A percentile compares a stretch with the other conserved stretches of the same genome.
phyloP scores from a whole-genome alignment of 2,797 vertebrate genomes.

The Spinus pinus region DNA sequence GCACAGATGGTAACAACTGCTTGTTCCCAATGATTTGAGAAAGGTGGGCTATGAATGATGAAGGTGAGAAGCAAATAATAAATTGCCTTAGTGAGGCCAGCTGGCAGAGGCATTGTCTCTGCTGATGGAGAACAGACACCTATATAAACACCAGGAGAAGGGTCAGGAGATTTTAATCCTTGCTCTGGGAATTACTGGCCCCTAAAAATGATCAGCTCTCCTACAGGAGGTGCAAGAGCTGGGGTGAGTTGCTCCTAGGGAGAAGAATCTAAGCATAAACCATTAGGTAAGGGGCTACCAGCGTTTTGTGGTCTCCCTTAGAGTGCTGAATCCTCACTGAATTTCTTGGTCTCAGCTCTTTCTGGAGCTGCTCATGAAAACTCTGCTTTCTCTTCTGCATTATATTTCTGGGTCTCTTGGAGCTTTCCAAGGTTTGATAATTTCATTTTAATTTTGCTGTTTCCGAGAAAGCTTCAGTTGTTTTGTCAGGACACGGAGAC shows the following conservation, averaged over 20 bases:
- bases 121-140: not conserved
- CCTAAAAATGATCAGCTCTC: accelerated
- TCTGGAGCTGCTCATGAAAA: not conserved
- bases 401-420: not conserved
- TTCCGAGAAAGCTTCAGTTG: not conserved
- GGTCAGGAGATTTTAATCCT: accelerated
- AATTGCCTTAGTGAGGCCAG: not conserved
- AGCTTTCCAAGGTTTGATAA: not conserved
- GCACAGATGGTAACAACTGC: too few species aligned
- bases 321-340: accelerated
- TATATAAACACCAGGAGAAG: not conserved
- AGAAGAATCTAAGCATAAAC: not conserved
- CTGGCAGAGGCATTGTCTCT: not conserved
- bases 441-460: not conserved
- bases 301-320: not conserved
- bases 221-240: not conserved
- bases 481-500: not conserved
- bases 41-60: not conserved
- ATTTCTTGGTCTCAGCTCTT: not conserved
- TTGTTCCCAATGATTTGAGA: not conserved
- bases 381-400: not conserved
- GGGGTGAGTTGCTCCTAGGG: too few species aligned
- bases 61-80: not conserved
- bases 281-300: accelerated
- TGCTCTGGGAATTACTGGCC: accelerated